Evolutionary conservation across 2,888 invertebrate genomes (phyloP).

Genomic region (Lottia gigantea): DNA sequence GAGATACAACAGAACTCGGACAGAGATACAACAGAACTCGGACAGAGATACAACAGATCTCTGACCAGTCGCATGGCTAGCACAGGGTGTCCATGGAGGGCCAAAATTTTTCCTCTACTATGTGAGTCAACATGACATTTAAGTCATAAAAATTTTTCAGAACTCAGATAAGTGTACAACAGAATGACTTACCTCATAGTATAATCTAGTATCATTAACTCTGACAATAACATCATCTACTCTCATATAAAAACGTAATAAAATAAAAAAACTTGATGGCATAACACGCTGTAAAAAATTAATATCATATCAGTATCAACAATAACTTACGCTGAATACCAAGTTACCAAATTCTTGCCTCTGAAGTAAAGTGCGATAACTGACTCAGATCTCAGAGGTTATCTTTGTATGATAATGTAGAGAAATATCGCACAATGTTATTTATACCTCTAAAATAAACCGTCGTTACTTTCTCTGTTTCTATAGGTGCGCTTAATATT

Average conservation of each 20-base stretch:
- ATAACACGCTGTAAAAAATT: constrained; percentile 86
- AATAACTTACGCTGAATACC: too few species aligned
- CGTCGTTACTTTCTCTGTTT: constrained; percentile 15
- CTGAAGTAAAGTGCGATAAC: too few species aligned
- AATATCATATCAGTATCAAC: background rate
- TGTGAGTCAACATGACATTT: too few species aligned
- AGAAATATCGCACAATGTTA: constrained; percentile 18
- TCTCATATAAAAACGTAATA: constrained; percentile 90
- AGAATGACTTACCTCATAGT: constrained; percentile 56
- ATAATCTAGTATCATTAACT: constrained; percentile 81
- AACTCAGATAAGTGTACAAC: too few species aligned
- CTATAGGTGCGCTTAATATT: constrained; percentile 13
- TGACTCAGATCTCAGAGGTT: too few species aligned
- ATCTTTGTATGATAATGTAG: too few species aligned
- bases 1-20: background rate
- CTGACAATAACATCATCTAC: constrained; percentile 92
- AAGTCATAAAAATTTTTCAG: too few species aligned
- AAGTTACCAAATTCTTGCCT: background rate
- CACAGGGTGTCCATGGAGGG: too few species aligned
- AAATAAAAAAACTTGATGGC: constrained; percentile 91
- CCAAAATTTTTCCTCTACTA: too few species aligned
- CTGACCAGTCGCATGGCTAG: too few species aligned
- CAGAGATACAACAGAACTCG: background rate
- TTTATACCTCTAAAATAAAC: constrained; percentile 7
- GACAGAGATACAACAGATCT: background rate